These are phyloP conservation scores for Chionodraco myersi DNA, from an alignment of 2,113 vertebrate genomes.

Conservation along the genomic window DNA sequence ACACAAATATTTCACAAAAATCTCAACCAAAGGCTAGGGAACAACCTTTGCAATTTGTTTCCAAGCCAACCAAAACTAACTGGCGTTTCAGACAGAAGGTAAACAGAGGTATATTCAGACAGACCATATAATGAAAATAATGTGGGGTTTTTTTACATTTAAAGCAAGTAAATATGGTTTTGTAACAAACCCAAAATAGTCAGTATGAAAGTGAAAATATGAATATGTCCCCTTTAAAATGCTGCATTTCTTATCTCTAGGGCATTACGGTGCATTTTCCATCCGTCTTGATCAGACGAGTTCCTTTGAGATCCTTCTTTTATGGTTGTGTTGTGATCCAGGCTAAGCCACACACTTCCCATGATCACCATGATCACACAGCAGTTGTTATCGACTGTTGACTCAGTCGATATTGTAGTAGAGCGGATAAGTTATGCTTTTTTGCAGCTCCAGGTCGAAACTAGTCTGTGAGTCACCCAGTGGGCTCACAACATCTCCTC, in stretches of 20 bases:
- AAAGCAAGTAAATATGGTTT: too few species aligned
- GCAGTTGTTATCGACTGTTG: conserved; percentile 57
- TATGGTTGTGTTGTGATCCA: conserved; percentile 48
- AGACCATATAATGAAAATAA: too few species aligned
- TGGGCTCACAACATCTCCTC: conserved; percentile 47
- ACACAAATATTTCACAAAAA: too few species aligned
- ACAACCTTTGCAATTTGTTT: too few species aligned
- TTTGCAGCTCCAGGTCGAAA: conserved; percentile 41
- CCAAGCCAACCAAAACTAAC: too few species aligned
- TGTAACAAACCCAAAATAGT: too few species aligned
- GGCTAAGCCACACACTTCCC: conserved; percentile 48
- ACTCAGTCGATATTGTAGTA: conserved; percentile 44
- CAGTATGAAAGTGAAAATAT: too few species aligned
- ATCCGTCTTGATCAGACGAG: conserved; percentile 28
- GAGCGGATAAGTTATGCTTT: conserved; percentile 60
- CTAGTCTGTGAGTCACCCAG: conserved; percentile 37
- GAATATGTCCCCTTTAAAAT: conserved; percentile 2
- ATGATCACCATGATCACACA: conserved; percentile 67
- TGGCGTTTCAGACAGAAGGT: too few species aligned
- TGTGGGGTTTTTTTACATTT: too few species aligned
- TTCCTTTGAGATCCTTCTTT: conserved; percentile 47
- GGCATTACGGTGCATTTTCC: conserved; percentile 52
- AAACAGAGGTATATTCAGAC: too few species aligned
- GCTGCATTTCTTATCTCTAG: conserved; percentile 12
- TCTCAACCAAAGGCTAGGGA: too few species aligned